Percentiles rank a stretch among this genome's conserved stretches.
These are phyloP conservation scores for Tapirus indicus DNA, from an alignment of 2,797 vertebrate genomes.

Conservation along the genomic window DNA sequence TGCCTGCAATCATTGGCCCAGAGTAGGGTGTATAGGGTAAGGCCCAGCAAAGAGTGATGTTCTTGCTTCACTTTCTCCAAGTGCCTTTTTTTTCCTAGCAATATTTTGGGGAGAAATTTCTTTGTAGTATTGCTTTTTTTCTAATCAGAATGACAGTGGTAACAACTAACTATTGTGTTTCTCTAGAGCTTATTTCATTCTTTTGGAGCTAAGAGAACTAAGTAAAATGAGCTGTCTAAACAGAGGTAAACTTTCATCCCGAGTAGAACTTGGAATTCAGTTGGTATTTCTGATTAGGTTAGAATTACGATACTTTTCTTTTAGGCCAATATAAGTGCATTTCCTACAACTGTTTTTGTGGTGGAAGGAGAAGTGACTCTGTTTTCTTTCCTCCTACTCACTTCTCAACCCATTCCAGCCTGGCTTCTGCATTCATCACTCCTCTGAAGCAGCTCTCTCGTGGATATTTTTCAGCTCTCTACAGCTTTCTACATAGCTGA, in stretches of 20 bases:
- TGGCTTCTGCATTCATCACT: neutral
- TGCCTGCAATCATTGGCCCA: neutral
- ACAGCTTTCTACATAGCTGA: neutral
- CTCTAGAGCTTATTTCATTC: neutral
- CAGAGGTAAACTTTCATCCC: neutral
- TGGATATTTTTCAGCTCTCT: neutral
- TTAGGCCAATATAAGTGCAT: neutral
- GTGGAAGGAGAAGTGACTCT: neutral
- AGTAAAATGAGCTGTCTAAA: neutral
- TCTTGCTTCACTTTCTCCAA: neutral
- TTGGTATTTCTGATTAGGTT: conserved; percentile 44
- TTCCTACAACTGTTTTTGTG: neutral
- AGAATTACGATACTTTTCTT: neutral
- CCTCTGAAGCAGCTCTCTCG: neutral
- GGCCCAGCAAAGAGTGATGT: neutral
- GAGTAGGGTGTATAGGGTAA: neutral
- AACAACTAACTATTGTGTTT: neutral
- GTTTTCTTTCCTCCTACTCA: neutral
- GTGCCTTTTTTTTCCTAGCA: neutral
- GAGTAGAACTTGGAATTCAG: neutral
- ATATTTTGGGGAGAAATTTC: neutral
- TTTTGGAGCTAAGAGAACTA: neutral
- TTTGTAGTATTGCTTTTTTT: conserved; percentile 18
- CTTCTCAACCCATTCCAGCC: neutral
- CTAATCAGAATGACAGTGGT: neutral